Conservation (phyloP, 2,888 invertebrate genomes). For the Lochmaea crataegi region DNA sequence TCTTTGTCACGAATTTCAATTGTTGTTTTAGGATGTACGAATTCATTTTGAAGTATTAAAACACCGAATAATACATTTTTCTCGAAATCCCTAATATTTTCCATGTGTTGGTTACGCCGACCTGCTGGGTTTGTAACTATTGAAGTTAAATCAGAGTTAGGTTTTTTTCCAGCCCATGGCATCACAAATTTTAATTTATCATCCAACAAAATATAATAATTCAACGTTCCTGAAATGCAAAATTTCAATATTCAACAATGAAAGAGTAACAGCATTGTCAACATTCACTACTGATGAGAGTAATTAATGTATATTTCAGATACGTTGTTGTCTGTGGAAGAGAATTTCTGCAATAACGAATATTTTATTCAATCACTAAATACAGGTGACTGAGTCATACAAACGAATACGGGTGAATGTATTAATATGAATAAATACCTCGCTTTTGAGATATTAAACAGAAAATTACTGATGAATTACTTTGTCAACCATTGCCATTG, state of each 20-base stretch:
- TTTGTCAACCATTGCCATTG: not conserved
- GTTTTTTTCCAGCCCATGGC: not conserved
- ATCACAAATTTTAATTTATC: not conserved
- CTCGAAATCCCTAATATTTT: too few species aligned
- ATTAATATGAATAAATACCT: not conserved
- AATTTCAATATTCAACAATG: not conserved
- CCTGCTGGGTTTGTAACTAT: too few species aligned
- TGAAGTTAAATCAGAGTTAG: too few species aligned
- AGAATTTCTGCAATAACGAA: not conserved
- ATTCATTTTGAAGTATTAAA: too few species aligned
- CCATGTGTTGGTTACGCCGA: too few species aligned
- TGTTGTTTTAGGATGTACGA: too few species aligned
- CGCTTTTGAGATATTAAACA: not conserved
- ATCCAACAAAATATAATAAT: not conserved
- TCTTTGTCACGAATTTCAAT: too few species aligned
- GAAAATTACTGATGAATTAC: not conserved
- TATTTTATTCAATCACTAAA: not conserved
- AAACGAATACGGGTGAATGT: not conserved
- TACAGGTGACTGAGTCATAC: not conserved
- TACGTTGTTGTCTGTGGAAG: not conserved
- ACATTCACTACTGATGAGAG: not conserved
- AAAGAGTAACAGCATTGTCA: not conserved
- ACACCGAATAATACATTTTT: too few species aligned
- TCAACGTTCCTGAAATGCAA: not conserved
- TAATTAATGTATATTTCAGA: not conserved